Evolutionary conservation across 1,140 invertebrate species (phyloP), one percentile per base, ranked within the genome.

Genomic region (Hyles euphorbiae): DNA sequence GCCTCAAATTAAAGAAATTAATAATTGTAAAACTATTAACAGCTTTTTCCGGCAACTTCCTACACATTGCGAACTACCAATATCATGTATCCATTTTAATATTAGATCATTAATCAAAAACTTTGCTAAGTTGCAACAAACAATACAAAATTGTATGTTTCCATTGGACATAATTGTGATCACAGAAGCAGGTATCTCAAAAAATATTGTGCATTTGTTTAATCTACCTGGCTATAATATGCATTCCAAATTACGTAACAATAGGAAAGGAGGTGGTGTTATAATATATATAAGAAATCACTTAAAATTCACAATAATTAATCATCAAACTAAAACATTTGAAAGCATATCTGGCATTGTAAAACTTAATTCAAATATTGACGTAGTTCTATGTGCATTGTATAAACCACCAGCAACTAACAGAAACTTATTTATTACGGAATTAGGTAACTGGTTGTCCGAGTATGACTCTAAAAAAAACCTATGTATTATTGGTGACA

Each of bases 171-270:
- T 73, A 6, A 65, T 76, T 53, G 54, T 73, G 40, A 5, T 73
- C 22, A 76, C 70, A 22, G 73, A 76, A 61, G 66, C 49, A 11
- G 67, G 67, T 47, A 73, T 76, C 3, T 69, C 61, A 10, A 34
- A 66, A 12, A 57, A 58, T 32, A 53, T 67, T 40, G 46, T 50
- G 34, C 7, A 67, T 11, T 44, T 72, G 34, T 72, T 53, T 65
- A 58, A 72, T 34, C 60, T 76, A 56, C 43, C 66, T 10, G 70
- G 67, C 47, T 76, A 76, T 63, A 67, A 64, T 12, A 66, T 71
- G 67, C 60, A 70, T 44, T 34, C 63, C 50, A 53, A 72, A 51
- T 34, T 74, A 40, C 62, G 72, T 22, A 53, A 11, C n/a, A 56
- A 63, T 7, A 61, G 56, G 56, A 57, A 51, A 59, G 68, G 73